Base-by-base conservation (phyloP, 2,888 invertebrate genomes). In the Bibio marci region DNA sequence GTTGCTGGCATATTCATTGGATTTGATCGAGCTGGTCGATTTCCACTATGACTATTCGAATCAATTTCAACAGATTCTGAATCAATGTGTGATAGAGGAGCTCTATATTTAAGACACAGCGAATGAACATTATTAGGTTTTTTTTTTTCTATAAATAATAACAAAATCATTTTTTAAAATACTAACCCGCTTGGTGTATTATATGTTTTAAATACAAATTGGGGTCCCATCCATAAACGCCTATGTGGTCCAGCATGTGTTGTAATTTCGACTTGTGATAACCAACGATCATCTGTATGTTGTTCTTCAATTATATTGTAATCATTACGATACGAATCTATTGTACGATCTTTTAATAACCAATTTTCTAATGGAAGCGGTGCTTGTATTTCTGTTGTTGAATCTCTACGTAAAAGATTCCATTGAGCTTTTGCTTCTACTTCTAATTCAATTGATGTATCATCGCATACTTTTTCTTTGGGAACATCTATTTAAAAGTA, bases 171-270 rank as follows among this genome's bases (percentile, higher is more conserved):
- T 25, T 17, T 11, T 26, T 12, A 12, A 41, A 19, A 35, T 35
- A 56, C 65, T 58, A 54, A 81, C 82, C 82, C 80, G 51, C 74
- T 76, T 37, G 69, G 67, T 41, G 74, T 72, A 52, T 79, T 82
- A 57, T 87, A 90, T 10, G 88, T 88, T 65, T 92, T 94, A 64
- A 98, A 97, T 22, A 86, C 80, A 60, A 97, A 97, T 66, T 98
- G 97, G n/a, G 98, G 98, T 10, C 97, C 97, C 92, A 97, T 95
- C 97, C 98, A 98, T 18, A 98, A 71, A 17, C 90, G 70, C 34
- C 86, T 74, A 59, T 92, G 92, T 8, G 97, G 97, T 14, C 94
- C 95, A 4, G 87, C 85, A 63, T 97, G 95, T 4, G 95, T 95
- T 48, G 88, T 80, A 44, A 95, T 95, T 69, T 97, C 97, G 39